These are phyloP conservation scores for Gambusia yucatana DNA, from an alignment of 2,797 vertebrate species.

Conservation along the genomic window DNA sequence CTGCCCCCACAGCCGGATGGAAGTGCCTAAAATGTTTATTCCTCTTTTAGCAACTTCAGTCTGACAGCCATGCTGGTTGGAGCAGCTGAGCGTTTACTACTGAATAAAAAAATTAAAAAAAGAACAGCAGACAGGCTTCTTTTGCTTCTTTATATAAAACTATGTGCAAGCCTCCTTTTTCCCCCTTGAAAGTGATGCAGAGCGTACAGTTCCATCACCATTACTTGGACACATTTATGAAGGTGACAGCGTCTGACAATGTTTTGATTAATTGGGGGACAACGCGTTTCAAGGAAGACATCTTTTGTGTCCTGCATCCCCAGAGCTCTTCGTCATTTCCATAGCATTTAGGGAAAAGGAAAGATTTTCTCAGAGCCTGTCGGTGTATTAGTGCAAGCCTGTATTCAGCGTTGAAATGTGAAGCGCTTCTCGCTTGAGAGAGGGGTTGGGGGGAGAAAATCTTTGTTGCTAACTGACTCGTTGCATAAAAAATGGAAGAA, in stretches of 20 bases:
- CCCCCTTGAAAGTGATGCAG: constrained; percentile 37
- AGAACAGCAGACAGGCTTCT: not conserved
- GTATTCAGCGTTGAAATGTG: constrained; percentile 50
- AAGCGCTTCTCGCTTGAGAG: constrained; percentile 56
- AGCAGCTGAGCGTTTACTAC: constrained; percentile 34
- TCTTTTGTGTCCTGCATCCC: constrained; percentile 11
- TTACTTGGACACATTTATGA: constrained; percentile 43
- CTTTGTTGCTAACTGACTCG: constrained; percentile 63
- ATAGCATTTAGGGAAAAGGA: constrained; percentile 29
- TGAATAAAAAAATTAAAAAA: constrained; percentile 25
- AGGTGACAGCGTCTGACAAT: constrained; percentile 46
- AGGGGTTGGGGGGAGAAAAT: constrained; percentile 44
- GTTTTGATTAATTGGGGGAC: constrained; percentile 64
- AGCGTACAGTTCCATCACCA: constrained; percentile 31
- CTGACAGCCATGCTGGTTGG: constrained; percentile 48
- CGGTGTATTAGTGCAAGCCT: constrained; percentile 34
- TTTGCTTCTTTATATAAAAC: constrained; percentile 9
- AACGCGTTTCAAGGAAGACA: constrained; percentile 44
- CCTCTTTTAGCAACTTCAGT: constrained; percentile 62
- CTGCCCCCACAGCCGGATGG: constrained; percentile 60
- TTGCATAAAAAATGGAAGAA: constrained; percentile 64
- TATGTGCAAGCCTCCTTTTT: constrained; percentile 20
- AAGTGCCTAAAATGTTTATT: constrained; percentile 68
- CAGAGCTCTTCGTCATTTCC: constrained; percentile 38
- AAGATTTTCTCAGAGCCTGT: constrained; percentile 32